Percentiles rank a stretch among this genome's conserved stretches.
Conservation (phyloP, 2,888 invertebrate genomes). For the Pristionchus fissidentatus region DNA sequence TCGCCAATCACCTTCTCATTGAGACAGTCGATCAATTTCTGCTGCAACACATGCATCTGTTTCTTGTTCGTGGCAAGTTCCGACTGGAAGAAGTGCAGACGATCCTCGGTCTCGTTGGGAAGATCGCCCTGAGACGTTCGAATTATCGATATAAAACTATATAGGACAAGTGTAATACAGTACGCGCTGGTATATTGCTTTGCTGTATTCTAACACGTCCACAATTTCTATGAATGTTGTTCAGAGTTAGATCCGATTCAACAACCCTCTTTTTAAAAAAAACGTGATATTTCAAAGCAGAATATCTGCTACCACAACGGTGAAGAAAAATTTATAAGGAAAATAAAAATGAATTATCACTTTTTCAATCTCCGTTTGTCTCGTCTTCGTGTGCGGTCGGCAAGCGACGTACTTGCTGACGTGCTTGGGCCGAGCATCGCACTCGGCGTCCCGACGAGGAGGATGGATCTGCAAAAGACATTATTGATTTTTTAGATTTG, state of each 20-base stretch:
- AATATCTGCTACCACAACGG: too few species aligned
- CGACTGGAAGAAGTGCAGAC: constrained; percentile 62
- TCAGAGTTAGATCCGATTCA: too few species aligned
- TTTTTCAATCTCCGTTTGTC: constrained; percentile 67
- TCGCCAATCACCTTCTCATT: constrained; percentile 48
- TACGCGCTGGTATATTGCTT: background rate
- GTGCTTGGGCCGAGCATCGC: constrained; percentile 68
- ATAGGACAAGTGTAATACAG: background rate
- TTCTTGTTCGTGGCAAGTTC: constrained; percentile 66
- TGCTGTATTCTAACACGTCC: too few species aligned
- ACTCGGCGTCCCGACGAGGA: constrained; percentile 68
- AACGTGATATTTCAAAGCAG: too few species aligned
- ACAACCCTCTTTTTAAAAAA: too few species aligned
- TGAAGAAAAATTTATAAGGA: background rate
- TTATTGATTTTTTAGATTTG: background rate
- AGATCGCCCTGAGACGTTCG: constrained; percentile 72
- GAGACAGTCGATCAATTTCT: constrained; percentile 60
- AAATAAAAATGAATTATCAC: constrained; percentile 10
- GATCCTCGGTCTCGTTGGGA: constrained; percentile 69
- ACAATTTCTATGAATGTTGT: too few species aligned
- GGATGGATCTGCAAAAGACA: constrained; percentile 60
- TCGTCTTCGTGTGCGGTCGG: constrained; percentile 64
- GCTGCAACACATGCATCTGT: constrained; percentile 71
- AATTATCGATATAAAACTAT: background rate
- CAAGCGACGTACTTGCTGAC: constrained; percentile 74